Evolutionary conservation across 1,140 invertebrate genomes (phyloP).

Genomic region (Lanistes nyassanus): DNA sequence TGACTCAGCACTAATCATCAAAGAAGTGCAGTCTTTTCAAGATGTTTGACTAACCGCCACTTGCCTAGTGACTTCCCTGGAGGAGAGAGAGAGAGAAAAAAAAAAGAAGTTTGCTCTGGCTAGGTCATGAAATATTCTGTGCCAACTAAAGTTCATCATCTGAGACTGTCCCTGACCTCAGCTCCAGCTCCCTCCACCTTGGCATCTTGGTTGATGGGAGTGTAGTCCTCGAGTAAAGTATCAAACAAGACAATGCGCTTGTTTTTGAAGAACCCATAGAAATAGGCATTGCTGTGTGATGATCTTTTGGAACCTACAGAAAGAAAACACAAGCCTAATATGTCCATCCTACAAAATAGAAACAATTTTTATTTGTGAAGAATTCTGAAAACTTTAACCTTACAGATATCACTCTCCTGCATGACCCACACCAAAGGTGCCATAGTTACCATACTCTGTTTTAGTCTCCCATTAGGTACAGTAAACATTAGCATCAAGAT

Average conservation of each 20-base stretch:
- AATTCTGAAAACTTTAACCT: not conserved
- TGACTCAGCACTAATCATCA: too few species aligned
- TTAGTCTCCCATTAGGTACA: not conserved
- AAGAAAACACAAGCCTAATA: conserved; percentile 9
- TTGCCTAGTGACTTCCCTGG: too few species aligned
- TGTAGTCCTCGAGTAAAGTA: conserved; percentile 84
- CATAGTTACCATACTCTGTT: not conserved
- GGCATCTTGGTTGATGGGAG: conserved; percentile 46
- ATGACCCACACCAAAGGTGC: too few species aligned
- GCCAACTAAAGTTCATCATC: too few species aligned
- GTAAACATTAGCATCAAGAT: too few species aligned
- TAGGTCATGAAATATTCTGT: too few species aligned
- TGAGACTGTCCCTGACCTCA: not conserved
- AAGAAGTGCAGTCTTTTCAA: too few species aligned
- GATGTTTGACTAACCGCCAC: too few species aligned
- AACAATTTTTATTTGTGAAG: not conserved
- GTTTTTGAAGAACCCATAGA: conserved; percentile 97
- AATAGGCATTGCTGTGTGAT: conserved; percentile 97
- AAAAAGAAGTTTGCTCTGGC: too few species aligned
- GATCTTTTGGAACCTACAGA: conserved; percentile 87
- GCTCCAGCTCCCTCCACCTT: conserved; percentile 35
- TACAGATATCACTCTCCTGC: not conserved
- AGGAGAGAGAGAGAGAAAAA: too few species aligned
- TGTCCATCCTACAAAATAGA: not conserved
- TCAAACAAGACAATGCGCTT: conserved; percentile 99